Evolutionary conservation across 2,113 vertebrate genomes (phyloP), one percentile per base, ranked within the genome.

Genomic region (Ceyx margarethae): DNA sequence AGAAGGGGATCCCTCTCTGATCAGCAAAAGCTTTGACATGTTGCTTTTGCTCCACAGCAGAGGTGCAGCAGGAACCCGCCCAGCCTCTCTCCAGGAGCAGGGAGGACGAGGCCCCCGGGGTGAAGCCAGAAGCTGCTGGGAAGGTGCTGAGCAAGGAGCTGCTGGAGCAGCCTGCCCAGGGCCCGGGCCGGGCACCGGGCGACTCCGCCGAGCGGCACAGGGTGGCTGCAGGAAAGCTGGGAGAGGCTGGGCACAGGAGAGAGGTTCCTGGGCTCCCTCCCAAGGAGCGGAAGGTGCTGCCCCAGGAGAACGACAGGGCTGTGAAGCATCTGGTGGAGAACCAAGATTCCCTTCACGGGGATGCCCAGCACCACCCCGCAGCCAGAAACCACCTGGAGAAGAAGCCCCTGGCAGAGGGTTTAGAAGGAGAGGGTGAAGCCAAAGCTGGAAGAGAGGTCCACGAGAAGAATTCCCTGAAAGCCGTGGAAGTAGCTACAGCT

Each of bases 311-410:
- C 0, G 77, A 85, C 29, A 91, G 83, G 78, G 91, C 46, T 64
- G 82, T 48, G 22, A 88, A 76, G 68, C 85, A 54, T 18, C 82
- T 83, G 0, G 3, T 0, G 0, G 94, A 92, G 67, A 87, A 87
- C 26, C 2, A 10, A 85, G 96, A 95, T 61, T 62, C 64, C 31
- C 29, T 62, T 40, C 94, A 12, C 0, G 18, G 91, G n/a, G 80
- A 91, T 68, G 85, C 79, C 78, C 95, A 91, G 19, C 94, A 2
- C 9, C 4, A 42, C 61, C 80, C 85, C 15, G 91, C 87, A 57
- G 95, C 79, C 86, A 94, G 94, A 87, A 94, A 88, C 82, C 91
- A 95, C 81, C 95, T 85, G 25, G 94, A 96, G 62, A 96, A 97
- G 77, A 85, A 90, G 50, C 42, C 82, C 42, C 67, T 91, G 91